A percentile compares a stretch with the other conserved stretches of the same genome.
Evolutionary conservation across 2,797 vertebrate species (phyloP).

Genomic region (Nannoperca obscura): DNA sequence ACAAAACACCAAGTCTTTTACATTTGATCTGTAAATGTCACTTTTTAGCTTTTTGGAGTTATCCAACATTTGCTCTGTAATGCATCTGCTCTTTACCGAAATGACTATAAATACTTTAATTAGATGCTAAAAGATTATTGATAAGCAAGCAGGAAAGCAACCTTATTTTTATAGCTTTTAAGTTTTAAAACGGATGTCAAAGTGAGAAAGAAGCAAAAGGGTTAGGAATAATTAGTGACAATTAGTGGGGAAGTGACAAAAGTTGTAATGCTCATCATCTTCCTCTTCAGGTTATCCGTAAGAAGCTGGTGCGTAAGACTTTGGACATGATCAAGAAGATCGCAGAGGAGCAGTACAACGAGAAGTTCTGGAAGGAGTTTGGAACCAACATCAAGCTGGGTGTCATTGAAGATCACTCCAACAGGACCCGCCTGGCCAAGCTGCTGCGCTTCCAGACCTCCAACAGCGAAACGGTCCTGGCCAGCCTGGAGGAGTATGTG

Average conservation of each 20-base stretch:
- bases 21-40: not conserved
- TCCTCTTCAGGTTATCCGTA: constrained; percentile 93
- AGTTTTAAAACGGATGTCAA: not conserved
- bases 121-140: not conserved
- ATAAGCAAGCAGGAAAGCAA: not conserved
- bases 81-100: not conserved
- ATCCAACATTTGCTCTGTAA: not conserved
- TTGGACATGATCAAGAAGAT: constrained; percentile 99
- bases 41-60: not conserved
- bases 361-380: constrained; percentile 99
- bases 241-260: not conserved
- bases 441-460: constrained; percentile 97
- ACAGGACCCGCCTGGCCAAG: constrained; percentile 96
- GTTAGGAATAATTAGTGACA: not conserved
- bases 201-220: not conserved
- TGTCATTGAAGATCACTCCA: constrained; percentile 99
- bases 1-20: not conserved
- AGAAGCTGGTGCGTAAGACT: constrained; percentile 98
- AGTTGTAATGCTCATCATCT: not conserved
- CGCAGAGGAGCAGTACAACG: constrained; percentile 95
- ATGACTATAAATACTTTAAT: not conserved
- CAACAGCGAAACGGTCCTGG: constrained; percentile 86
- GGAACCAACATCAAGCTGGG: constrained; percentile 99
- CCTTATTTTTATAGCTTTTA: not conserved
- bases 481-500: constrained; percentile 96